phyloP scores from a whole-genome alignment of 35 echinoderm and acorn worm genomes.

The Amphiura filiformis region DNA sequence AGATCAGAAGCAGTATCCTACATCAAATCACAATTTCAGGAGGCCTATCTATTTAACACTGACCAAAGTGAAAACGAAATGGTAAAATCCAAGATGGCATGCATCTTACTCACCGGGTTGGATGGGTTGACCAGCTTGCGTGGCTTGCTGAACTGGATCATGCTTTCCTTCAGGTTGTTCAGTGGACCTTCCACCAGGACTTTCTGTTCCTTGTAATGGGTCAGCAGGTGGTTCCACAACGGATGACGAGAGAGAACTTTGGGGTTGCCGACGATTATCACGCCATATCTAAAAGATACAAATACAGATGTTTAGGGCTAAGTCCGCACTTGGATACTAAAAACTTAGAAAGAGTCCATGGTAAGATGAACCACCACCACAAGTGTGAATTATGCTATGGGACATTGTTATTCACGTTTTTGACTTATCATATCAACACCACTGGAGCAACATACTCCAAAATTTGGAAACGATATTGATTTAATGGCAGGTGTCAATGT shows the following conservation, averaged over 20 bases:
- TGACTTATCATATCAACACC: too few relatives aligned
- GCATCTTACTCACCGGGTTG: constrained; percentile 70
- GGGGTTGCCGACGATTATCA: constrained; percentile 96
- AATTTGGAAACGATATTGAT: too few relatives aligned
- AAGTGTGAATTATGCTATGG: neutral
- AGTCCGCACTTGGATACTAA: neutral
- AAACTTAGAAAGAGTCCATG: neutral
- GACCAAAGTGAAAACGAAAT: too few relatives aligned
- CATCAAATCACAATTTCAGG: too few relatives aligned
- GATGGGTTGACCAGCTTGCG: constrained; percentile 95
- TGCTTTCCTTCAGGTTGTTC: constrained; percentile 97
- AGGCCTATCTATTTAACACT: too few relatives aligned
- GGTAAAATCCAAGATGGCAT: too few relatives aligned
- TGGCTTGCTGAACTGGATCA: constrained; percentile 98
- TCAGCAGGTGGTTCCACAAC: constrained; percentile 94
- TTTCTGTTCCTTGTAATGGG: constrained; percentile 99
- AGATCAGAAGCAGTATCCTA: too few relatives aligned
- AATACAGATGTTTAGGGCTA: neutral
- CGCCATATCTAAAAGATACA: constrained; percentile 71
- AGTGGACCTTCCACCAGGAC: constrained; percentile 95
- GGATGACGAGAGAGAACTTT: constrained; percentile 94
- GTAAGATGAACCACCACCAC: neutral
- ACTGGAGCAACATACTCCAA: too few relatives aligned
- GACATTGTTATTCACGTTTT: neutral
- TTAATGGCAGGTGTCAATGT: too few relatives aligned